phyloP scores from a whole-genome alignment of 2,113 vertebrate species.

The Alectura lathami region DNA sequence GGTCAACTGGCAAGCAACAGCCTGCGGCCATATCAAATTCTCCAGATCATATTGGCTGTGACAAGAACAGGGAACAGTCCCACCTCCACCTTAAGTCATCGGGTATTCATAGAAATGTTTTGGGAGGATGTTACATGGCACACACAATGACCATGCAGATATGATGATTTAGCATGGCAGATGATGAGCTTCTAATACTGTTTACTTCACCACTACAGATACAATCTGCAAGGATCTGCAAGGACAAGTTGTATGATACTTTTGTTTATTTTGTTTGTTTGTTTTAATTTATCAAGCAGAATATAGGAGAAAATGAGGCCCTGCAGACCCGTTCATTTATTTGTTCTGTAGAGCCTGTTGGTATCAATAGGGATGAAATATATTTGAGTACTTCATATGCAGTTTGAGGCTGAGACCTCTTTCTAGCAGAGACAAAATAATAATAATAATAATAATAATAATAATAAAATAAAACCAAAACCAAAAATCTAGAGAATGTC shows the following conservation, averaged over 20 bases:
- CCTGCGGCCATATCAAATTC: background rate
- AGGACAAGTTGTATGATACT: background rate
- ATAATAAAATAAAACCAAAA: background rate
- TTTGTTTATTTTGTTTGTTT: conserved; percentile 4
- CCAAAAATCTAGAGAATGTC: background rate
- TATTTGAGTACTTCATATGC: conserved; percentile 27
- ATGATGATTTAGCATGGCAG: background rate
- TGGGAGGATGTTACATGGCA: background rate
- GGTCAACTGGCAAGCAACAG: background rate
- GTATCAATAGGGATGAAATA: background rate
- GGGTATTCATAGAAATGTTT: background rate
- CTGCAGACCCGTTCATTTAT: conserved; percentile 23
- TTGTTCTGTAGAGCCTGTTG: background rate
- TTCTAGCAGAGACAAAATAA: conserved; percentile 30
- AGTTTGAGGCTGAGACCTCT: background rate
- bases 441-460: background rate
- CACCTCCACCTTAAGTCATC: rapidly evolving
- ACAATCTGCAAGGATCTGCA: background rate
- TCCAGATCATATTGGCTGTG: background rate
- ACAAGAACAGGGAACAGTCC: background rate
- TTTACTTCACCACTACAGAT: background rate
- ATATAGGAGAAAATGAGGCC: background rate
- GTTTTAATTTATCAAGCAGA: background rate
- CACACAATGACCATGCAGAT: background rate
- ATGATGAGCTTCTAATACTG: background rate